Evolutionary conservation across 2,797 vertebrate species (phyloP).

Genomic region (Etheostoma nigrum): DNA sequence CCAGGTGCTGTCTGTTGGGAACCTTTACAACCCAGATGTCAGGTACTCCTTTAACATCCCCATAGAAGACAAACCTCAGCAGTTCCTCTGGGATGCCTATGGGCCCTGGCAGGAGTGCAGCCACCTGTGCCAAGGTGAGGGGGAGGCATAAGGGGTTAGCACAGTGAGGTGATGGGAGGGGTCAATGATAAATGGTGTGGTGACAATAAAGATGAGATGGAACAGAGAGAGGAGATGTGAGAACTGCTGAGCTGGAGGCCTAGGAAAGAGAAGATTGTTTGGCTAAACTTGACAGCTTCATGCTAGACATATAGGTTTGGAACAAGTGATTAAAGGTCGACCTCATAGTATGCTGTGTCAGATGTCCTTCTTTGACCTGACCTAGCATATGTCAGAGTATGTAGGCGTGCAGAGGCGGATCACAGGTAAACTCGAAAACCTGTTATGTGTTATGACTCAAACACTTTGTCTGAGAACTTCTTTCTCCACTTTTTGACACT

Average conservation of each 20-base stretch:
- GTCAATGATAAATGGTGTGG: slow-evolving; percentile 54
- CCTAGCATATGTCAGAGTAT: slow-evolving; percentile 19
- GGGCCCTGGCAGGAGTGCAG: slow-evolving; percentile 97
- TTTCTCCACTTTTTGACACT: slow-evolving; percentile 52
- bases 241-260: slow-evolving; percentile 31
- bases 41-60: slow-evolving; percentile 97
- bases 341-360: slow-evolving; percentile 21
- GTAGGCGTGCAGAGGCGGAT: slow-evolving; percentile 63
- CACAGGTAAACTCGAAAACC: slow-evolving; percentile 74
- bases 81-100: slow-evolving; percentile 95
- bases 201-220: slow-evolving; percentile 36
- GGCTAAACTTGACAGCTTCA: slow-evolving; percentile 48
- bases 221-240: slow-evolving; percentile 26
- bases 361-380: slow-evolving; percentile 36
- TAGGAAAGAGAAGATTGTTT: slow-evolving; percentile 19
- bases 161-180: slow-evolving; percentile 43
- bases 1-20: slow-evolving; percentile 96
- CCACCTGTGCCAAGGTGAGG: slow-evolving; percentile 95
- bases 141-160: slow-evolving; percentile 57
- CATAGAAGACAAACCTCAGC: slow-evolving; percentile 95
- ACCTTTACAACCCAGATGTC: slow-evolving; percentile 95
- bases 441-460: slow-evolving; percentile 39
- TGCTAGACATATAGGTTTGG: slow-evolving; percentile 49
- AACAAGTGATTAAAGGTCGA: slow-evolving; percentile 39
- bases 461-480: slow-evolving; percentile 50